phyloP scores from a whole-genome alignment of 1,140 invertebrate species.

The Drosophila nebulosa region DNA sequence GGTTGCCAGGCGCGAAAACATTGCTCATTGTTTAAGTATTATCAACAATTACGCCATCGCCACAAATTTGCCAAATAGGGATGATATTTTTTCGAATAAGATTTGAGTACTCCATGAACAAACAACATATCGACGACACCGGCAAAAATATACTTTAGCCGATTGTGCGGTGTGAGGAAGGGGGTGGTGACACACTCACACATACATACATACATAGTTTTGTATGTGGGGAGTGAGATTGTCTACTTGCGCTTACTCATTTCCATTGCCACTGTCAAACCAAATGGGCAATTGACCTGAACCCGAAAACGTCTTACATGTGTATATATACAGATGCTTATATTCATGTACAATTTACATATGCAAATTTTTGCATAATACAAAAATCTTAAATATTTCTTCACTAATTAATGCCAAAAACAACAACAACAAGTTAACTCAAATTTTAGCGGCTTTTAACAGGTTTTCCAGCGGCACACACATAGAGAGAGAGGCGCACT shows the following conservation, averaged over 20 bases:
- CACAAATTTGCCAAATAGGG: slow-evolving; percentile 37
- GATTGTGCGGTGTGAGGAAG: no score
- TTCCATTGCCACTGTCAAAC: slow-evolving; percentile 21
- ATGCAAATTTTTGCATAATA: slow-evolving; percentile 59
- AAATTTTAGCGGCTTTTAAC: slow-evolving; percentile 76
- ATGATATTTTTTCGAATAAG: neutral
- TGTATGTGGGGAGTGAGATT: neutral
- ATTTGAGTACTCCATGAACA: no score
- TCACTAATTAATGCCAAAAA: slow-evolving; percentile 71
- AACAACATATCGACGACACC: no score
- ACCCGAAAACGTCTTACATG: no score
- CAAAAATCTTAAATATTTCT: slow-evolving; percentile 75
- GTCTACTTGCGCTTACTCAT: slow-evolving; percentile 45
- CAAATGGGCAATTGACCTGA: slow-evolving; percentile 16
- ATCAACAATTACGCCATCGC: slow-evolving; percentile 73
- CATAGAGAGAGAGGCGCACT: slow-evolving; percentile 1
- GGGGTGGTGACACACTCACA: neutral
- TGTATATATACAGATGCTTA: neutral
- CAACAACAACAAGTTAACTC: slow-evolving; percentile 65
- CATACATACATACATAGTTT: neutral
- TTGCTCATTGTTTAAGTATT: slow-evolving; percentile 56
- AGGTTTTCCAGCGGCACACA: slow-evolving; percentile 67
- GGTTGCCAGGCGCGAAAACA: neutral
- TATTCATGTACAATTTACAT: slow-evolving; percentile 18
- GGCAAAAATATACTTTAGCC: no score